These are phyloP conservation scores for Cheilosia vulpina DNA, from an alignment of 2,888 invertebrate species.

Conservation along the genomic window DNA sequence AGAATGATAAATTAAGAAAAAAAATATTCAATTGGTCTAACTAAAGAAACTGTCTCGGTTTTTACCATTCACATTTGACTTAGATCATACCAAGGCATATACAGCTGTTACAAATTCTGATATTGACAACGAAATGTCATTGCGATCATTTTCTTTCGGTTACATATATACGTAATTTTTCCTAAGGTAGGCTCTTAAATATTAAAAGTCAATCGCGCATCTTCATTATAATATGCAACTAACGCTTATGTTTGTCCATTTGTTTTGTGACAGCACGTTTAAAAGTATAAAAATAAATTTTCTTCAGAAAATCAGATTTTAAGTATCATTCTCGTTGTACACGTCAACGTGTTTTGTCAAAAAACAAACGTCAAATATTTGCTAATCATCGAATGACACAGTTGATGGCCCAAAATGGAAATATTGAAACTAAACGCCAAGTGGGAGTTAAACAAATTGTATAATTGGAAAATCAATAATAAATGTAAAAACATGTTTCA, in stretches of 20 bases:
- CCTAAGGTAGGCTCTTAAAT: conserved; percentile 16
- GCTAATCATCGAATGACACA: conserved; percentile 7
- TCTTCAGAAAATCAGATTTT: not conserved
- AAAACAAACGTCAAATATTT: conserved; percentile 19
- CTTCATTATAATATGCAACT: conserved; percentile 9
- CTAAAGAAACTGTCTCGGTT: not conserved
- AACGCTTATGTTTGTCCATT: not conserved
- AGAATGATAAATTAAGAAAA: no score
- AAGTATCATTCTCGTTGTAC: conserved; percentile 56
- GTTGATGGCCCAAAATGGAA: not conserved
- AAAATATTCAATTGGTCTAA: not conserved
- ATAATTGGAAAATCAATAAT: conserved; percentile 44
- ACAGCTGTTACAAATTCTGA: not conserved
- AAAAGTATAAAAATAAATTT: conserved; percentile 43
- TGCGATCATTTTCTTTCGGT: not conserved
- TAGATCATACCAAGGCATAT: no score
- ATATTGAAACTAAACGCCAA: conserved; percentile 32
- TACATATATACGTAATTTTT: not conserved
- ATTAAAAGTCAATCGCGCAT: conserved; percentile 20
- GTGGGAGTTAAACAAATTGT: conserved; percentile 8
- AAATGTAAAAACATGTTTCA: conserved; percentile 41
- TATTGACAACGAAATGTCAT: not conserved
- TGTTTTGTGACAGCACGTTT: conserved; percentile 11
- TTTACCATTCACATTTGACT: not conserved
- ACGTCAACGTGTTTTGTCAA: conserved; percentile 19